Conservation (phyloP, 2,113 vertebrate genomes). For the Garra rufa region DNA sequence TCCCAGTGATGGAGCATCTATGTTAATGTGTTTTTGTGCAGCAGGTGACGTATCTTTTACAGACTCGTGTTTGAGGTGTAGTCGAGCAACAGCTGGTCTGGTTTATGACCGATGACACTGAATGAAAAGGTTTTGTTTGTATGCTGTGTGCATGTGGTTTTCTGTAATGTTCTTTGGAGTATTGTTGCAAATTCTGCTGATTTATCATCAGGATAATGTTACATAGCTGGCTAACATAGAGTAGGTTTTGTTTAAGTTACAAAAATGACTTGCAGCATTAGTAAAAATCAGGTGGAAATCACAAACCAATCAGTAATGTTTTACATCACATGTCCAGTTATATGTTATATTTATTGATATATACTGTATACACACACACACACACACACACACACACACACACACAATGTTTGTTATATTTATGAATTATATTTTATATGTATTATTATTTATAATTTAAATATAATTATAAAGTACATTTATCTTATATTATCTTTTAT, state of each 20-base stretch:
- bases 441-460: too few species aligned
- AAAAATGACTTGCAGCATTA: background rate
- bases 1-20: background rate
- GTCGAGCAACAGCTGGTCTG: background rate
- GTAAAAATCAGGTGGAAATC: background rate
- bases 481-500: too few species aligned
- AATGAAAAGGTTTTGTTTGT: too few species aligned
- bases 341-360: too few species aligned
- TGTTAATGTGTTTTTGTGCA: background rate
- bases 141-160: background rate
- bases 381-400: too few species aligned
- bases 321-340: background rate
- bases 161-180: background rate
- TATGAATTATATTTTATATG: too few species aligned
- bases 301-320: background rate
- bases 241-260: background rate
- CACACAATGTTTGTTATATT: too few species aligned
- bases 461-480: too few species aligned
- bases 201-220: background rate
- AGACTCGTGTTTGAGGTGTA: background rate
- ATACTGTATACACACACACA: too few species aligned
- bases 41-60: background rate
- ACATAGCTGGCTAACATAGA: background rate
- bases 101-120: background rate
- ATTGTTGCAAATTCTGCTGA: background rate